Evolutionary conservation across 2,888 invertebrate species (phyloP).

Genomic region (Agonopterix arenella): DNA sequence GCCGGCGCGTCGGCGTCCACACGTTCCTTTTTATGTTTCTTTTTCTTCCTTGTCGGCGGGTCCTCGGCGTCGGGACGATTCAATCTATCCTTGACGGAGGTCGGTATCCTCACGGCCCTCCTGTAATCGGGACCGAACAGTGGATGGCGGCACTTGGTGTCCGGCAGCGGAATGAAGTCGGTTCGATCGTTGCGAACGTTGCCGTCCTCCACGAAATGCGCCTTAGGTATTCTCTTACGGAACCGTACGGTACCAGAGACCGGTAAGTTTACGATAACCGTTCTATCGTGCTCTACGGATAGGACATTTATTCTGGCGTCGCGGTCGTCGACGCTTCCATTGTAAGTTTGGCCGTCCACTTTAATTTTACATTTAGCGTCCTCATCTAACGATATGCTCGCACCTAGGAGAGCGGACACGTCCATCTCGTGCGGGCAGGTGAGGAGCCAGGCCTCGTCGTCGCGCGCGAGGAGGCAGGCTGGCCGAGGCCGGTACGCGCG

Average conservation of each 20-base stretch:
- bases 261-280: constrained; percentile 29
- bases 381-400: constrained; percentile 28
- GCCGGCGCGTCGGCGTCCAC: neutral
- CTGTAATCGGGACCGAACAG: constrained; percentile 55
- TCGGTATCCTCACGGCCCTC: constrained; percentile 40
- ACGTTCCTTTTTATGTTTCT: constrained; percentile 3
- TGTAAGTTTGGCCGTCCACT: constrained; percentile 43
- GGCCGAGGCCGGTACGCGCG: too few species aligned
- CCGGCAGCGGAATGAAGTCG: constrained; percentile 51
- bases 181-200: constrained; percentile 32
- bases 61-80: constrained; percentile 8
- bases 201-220: constrained; percentile 36
- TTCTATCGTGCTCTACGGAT: constrained; percentile 19
- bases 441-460: constrained; percentile 55
- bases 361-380: constrained; percentile 46
- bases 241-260: constrained; percentile 35
- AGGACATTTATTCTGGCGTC: constrained; percentile 24
- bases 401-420: constrained; percentile 28
- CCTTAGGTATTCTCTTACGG: constrained; percentile 50
- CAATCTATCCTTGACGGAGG: constrained; percentile 30
- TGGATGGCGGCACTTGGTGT: constrained; percentile 59
- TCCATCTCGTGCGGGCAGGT: constrained; percentile 45
- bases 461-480: constrained; percentile 7
- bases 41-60: neutral
- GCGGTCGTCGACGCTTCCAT: constrained; percentile 29